Base-by-base conservation (phyloP, 2,113 vertebrate species). In the Xerus inauris region DNA sequence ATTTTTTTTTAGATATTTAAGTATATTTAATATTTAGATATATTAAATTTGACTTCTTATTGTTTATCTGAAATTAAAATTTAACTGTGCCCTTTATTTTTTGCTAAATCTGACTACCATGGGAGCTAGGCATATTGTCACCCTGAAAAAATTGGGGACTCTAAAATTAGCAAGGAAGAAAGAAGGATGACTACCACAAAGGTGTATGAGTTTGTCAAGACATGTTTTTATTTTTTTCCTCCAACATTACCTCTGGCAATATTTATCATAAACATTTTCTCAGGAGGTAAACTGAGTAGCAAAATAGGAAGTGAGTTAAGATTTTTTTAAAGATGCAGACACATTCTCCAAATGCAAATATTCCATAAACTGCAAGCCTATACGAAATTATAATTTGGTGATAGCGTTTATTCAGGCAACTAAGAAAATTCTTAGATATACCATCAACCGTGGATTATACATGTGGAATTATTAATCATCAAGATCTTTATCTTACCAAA, bases 61-160 rank as follows among this genome's bases (percentile, higher is more conserved):
- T 95, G 8, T 89, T 89, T 65, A 65, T 81, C 42, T 94, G 47
- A 93, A 94, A 57, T 81, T 89, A 91, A 88, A 88, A 76, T 88
- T 85, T 83, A 93, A 91, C 16, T 82, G 47, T 91, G 13, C 67
- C 8, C 64, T 76, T 87, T 73, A 13, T 59, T 64, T 69, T 75
- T 90, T 67, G 8, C 35, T 89, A 49, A 77, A 80, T 40, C 22
- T 88, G 51, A 72, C 5, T 84, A 79, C 38, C 2, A 22, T 91
- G 38, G n/a, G 35, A 35, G 20, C 38, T 91, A 45, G 77, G 79
- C 17, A 51, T 73, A 77, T 67, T 94, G 8, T 84, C 20, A 83
- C 32, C 14, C 47, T 91, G 42, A 89, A 88, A 91, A 93, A 84
- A 71, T n/a, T 0, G 5, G n/a, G 32, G 16, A 3, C 49, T 91